These are phyloP conservation scores for Lamproptera curius DNA, from an alignment of 2,888 invertebrate species.

Conservation along the genomic window DNA sequence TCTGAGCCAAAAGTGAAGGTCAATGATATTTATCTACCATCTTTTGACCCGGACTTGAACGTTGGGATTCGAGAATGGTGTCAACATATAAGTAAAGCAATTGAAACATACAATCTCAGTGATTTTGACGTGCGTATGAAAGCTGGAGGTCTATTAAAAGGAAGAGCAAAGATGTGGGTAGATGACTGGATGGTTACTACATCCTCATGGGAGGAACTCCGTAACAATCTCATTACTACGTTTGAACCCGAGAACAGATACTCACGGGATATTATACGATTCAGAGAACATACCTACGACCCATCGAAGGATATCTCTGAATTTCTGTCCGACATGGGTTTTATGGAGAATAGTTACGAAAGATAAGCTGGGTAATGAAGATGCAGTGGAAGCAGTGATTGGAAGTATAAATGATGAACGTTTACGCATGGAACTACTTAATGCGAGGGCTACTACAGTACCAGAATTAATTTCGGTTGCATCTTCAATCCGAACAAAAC, in stretches of 20 bases:
- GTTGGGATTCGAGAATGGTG: conserved; percentile 29
- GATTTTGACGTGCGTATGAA: conserved; percentile 22
- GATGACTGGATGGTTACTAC: conserved; percentile 25
- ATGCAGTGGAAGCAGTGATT: conserved; percentile 34
- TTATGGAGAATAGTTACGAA: conserved; percentile 15
- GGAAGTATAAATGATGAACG: conserved; percentile 31
- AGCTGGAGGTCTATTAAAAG: conserved; percentile 16
- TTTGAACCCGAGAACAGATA: conserved; percentile 24
- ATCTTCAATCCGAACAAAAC: conserved; percentile 8
- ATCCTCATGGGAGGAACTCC: conserved; percentile 21
- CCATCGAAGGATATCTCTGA: conserved; percentile 21
- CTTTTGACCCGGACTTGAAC: conserved; percentile 30
- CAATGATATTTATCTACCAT: conserved; percentile 29
- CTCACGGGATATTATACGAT: conserved; percentile 11
- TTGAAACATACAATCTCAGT: conserved; percentile 21
- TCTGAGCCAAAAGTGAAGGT: conserved; percentile 27
- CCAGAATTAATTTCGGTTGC: conserved; percentile 22
- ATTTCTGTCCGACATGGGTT: conserved; percentile 12
- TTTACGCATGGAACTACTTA: conserved; percentile 25
- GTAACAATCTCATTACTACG: conserved; percentile 20
- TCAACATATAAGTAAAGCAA: conserved; percentile 22
- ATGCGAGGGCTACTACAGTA: conserved; percentile 14
- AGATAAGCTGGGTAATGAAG: conserved; percentile 27
- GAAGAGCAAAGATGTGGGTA: conserved; percentile 19
- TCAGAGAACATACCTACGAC: conserved; percentile 19